phyloP scores from a whole-genome alignment of 2,888 invertebrate species.

The Trachelus troglodyta region DNA sequence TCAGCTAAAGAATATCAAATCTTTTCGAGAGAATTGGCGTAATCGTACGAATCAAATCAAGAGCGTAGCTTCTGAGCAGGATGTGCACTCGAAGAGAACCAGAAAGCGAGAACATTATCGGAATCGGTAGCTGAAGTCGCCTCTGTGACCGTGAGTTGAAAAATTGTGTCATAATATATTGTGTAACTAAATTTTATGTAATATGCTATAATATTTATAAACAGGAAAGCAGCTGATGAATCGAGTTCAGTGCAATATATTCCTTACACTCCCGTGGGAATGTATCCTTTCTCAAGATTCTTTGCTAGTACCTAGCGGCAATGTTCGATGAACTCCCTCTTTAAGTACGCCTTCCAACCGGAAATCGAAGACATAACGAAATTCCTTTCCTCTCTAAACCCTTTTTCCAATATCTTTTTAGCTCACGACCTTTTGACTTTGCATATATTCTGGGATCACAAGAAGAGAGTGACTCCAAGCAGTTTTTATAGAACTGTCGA shows the following conservation, averaged over 20 bases:
- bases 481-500: background rate
- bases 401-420: background rate
- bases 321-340: background rate
- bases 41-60: too few species aligned
- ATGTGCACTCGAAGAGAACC: too few species aligned
- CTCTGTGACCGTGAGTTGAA: too few species aligned
- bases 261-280: background rate
- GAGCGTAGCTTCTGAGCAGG: too few species aligned
- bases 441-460: background rate
- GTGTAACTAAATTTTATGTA: background rate
- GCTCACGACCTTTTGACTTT: background rate
- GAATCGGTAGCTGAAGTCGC: too few species aligned
- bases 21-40: too few species aligned
- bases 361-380: background rate
- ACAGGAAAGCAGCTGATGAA: background rate
- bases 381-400: background rate
- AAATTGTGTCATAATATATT: too few species aligned
- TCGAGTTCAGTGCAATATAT: background rate
- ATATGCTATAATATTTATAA: background rate
- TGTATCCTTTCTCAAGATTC: background rate
- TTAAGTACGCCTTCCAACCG: background rate
- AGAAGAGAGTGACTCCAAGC: background rate
- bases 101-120: too few species aligned
- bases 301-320: background rate
- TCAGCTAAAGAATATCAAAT: too few species aligned